Evolutionary conservation across 2,113 vertebrate species (phyloP).

Genomic region (Tachysurus fulvidraco): DNA sequence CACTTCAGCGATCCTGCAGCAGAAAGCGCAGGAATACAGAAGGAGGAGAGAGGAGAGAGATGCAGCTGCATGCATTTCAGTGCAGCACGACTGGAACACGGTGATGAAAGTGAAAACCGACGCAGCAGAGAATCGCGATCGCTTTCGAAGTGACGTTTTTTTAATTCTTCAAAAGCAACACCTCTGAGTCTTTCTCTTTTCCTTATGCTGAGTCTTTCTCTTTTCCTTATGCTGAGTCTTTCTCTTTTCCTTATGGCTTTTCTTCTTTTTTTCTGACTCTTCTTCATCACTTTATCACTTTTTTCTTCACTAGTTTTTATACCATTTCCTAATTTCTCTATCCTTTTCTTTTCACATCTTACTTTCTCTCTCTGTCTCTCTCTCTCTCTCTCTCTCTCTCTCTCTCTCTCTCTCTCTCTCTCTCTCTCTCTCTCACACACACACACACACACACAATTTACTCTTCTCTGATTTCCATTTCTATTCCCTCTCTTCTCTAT

Average conservation of each 20-base stretch:
- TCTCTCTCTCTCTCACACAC: background rate
- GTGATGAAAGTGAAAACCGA: background rate
- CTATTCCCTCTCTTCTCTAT: background rate
- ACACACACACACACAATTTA: too few species aligned
- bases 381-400: background rate
- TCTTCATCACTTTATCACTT: background rate
- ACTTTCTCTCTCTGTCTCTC: background rate
- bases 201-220: too few species aligned
- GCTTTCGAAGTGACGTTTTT: background rate
- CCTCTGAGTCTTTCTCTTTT: background rate
- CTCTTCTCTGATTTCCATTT: too few species aligned
- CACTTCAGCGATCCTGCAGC: background rate
- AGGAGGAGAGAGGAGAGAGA: background rate
- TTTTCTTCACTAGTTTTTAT: background rate
- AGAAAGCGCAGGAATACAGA: background rate
- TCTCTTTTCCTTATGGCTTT: background rate
- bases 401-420: background rate
- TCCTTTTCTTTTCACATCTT: background rate
- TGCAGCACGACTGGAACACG: background rate
- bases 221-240: too few species aligned
- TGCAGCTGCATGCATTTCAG: background rate
- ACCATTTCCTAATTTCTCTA: background rate
- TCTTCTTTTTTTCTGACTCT: too few species aligned
- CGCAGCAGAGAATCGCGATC: background rate
- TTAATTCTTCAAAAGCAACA: background rate